Conservation (phyloP, 2,888 invertebrate genomes). For the Netelia fuscicornis region DNA sequence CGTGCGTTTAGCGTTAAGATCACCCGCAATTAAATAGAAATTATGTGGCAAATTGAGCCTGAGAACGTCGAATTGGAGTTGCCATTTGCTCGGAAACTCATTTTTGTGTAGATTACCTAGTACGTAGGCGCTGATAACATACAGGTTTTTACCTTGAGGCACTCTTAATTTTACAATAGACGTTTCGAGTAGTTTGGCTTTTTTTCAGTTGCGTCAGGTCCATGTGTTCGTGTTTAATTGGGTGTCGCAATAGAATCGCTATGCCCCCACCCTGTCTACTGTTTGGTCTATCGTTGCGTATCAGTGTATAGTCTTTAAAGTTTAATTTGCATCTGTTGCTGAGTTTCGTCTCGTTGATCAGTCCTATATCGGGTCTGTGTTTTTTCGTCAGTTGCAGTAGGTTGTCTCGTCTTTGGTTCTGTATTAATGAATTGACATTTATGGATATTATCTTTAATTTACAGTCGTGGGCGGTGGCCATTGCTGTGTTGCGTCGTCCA, state of each 20-base stretch:
- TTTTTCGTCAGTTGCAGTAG: conserved; percentile 16
- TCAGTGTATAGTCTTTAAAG: conserved; percentile 45
- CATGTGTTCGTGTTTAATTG: conserved; percentile 7
- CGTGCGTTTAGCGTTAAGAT: conserved; percentile 54
- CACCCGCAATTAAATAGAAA: conserved; percentile 61
- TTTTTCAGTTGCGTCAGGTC: not conserved
- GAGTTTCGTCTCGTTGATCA: conserved; percentile 48
- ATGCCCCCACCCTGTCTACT: conserved; percentile 50
- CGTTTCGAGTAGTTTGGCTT: conserved; percentile 19
- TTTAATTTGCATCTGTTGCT: conserved; percentile 28
- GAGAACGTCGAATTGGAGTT: conserved; percentile 26
- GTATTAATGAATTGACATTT: no score
- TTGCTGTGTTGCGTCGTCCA: no score
- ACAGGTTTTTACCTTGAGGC: conserved; percentile 23
- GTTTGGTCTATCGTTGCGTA: conserved; percentile 51
- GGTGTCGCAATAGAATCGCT: conserved; percentile 48
- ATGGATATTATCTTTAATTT: not conserved
- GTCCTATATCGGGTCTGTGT: conserved; percentile 21
- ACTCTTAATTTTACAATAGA: conserved; percentile 42
- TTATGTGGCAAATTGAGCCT: conserved; percentile 32
- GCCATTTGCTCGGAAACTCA: conserved; percentile 22
- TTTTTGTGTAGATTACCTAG: conserved; percentile 21
- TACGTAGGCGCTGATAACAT: conserved; percentile 57
- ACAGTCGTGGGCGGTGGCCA: no score
- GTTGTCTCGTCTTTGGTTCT: not conserved